Evolutionary conservation across 2,888 invertebrate genomes (phyloP), one percentile per base, ranked within the genome.

Genomic region (Plagiodera versicolora): DNA sequence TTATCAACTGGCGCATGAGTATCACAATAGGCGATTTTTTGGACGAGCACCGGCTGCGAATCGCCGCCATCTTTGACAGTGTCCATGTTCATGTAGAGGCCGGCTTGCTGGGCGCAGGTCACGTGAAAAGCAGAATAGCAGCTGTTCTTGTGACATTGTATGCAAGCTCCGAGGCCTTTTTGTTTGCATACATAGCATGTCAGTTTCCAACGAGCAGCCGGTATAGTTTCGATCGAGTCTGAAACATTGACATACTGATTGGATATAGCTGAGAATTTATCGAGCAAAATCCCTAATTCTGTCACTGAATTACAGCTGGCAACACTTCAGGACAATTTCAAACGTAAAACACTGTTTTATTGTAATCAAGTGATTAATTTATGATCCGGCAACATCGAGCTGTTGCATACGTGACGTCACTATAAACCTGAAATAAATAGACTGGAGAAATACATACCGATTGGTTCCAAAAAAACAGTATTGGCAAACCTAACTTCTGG

Each of bases 111-210:
- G 0, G 98, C 99, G 80, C 99, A 99, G 0, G 99, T 99, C 2
- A 99, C 99, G 79, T 99, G 99, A 82, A 99, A 99, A 0, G 98
- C 98, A 8, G 95, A 92, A 78, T 97, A 98, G 78, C 98, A 98
- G 80, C 93, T 96, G 71, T 89, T 91, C 75, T 95, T 93, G 81
- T 98, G 96, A 79, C 98, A 99, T 81, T 99, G 98, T 66, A 99
- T 98, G 76, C 98, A 98, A 0, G 98, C 98, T 3, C 98, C 98
- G 0, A 91, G 91, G 28, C 91, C 91, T 61, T 91, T 86, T 74
- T 94, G 92, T 75, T 95, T 97, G 81, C 98, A 99, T 56, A 99
- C 94, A 80, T 95, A 96, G 78, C 99, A 99, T 0, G 91, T 91
- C n/a, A 99, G 85, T 74, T 92, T 92, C 94, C 97, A 97, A 0